Evolutionary conservation across 2,888 invertebrate species (phyloP), one percentile per base, ranked within the genome.

Genomic region (Erebia ligea): DNA sequence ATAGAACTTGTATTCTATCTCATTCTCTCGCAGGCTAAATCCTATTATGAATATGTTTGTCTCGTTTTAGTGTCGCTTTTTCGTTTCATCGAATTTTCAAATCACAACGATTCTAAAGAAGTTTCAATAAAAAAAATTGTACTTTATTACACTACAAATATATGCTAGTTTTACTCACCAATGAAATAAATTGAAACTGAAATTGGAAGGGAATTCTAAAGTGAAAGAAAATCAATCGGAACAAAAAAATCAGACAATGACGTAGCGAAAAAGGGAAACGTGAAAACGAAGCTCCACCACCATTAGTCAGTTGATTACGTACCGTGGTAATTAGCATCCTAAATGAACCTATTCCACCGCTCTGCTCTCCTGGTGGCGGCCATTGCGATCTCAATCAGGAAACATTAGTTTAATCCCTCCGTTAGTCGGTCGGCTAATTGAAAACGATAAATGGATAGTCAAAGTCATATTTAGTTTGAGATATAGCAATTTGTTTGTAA

Each of bases 271-370:
- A 78, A 77, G 76, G 74, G 77, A 79, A 79, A 81, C 45, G 75
- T 75, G 74, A 78, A 70, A 75, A 74, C 79, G 79, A 76, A 75
- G 81, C 81, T 81, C 83, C 82, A 81, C 81, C 78, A 81, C 85
- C 85, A 88, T 90, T 88, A 86, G 87, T 82, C 84, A 81, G 84
- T 85, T 87, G 88, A 90, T 91, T 89, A 87, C 83, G 82, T 83
- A 81, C 81, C 82, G 82, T 79, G 83, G 81, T 88, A 90, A 91
- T 91, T 91, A 91, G 89, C 90, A 85, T 83, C 82, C 84, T 85
- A 87, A 90, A 90, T 87, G 86, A 89, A 88, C 87, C 88, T 87
- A 86, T 88, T 89, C 81, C 84, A 79, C 78, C 79, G 76, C 78
- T 80, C 84, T 86, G 86, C 81, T 82, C 81, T 81, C 86, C 84